These are phyloP conservation scores for Hipposideros armiger DNA, from an alignment of 2,113 vertebrate species.

Conservation along the genomic window DNA sequence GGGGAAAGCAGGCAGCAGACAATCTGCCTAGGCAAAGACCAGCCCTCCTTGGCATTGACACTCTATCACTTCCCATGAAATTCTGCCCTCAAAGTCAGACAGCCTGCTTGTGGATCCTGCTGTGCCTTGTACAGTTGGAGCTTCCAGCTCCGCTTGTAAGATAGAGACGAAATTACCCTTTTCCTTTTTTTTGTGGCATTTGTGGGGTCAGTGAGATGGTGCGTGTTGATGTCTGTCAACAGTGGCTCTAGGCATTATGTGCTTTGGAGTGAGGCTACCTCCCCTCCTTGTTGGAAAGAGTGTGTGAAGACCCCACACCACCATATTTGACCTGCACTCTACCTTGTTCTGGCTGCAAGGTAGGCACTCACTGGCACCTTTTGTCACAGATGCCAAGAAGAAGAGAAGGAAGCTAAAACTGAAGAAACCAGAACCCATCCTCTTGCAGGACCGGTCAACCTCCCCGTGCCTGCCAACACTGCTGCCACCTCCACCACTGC, in stretches of 20 bases:
- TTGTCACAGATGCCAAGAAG: conserved; percentile 69
- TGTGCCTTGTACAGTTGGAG: background rate
- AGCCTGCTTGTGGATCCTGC: background rate
- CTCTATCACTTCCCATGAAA: background rate
- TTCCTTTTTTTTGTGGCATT: too few relatives aligned
- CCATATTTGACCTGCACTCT: background rate
- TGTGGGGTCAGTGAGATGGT: background rate
- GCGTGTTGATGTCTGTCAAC: fast-evolving
- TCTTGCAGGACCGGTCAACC: background rate
- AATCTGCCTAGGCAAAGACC: background rate
- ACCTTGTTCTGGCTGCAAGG: background rate
- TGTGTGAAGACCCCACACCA: background rate
- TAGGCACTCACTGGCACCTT: background rate
- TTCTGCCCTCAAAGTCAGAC: background rate
- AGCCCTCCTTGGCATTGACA: background rate
- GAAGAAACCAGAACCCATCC: conserved; percentile 41
- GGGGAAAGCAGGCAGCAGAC: background rate
- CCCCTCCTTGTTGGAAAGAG: background rate
- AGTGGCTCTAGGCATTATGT: background rate
- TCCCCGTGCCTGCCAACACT: conserved; percentile 2
- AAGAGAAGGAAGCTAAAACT: conserved; percentile 43
- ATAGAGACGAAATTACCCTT: background rate
- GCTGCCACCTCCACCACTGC: background rate
- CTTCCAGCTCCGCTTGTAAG: background rate
- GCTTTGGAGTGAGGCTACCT: background rate